Evolutionary conservation across 2,113 vertebrate species (phyloP).

Genomic region (Ascaphus truei): DNA sequence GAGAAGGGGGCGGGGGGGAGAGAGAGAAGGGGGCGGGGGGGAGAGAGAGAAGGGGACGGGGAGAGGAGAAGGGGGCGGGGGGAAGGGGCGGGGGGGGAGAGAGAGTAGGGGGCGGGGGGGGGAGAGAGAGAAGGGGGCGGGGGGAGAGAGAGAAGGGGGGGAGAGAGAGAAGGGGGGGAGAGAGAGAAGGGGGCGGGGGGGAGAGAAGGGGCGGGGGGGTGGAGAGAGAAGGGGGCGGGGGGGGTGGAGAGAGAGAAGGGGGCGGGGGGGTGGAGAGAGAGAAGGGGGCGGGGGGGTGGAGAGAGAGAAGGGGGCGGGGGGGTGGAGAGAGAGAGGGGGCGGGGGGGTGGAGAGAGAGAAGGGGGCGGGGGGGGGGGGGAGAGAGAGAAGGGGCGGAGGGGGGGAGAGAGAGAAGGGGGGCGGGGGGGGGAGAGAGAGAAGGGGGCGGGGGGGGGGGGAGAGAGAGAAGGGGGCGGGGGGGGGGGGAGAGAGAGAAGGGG

Average conservation of each 20-base stretch:
- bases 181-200: not conserved
- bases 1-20: conserved; percentile 69
- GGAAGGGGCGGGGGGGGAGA: conserved; percentile 71
- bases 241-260: not conserved
- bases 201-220: not conserved
- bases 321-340: not conserved
- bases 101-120: not conserved
- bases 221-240: conserved; percentile 76
- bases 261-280: too few species aligned
- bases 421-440: conserved; percentile 76
- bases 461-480: not conserved
- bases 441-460: not conserved
- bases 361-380: conserved; percentile 67
- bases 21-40: conserved; percentile 48
- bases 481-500: too few species aligned
- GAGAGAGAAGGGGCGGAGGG: not conserved
- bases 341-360: conserved; percentile 58
- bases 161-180: conserved; percentile 60
- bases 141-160: conserved; percentile 62
- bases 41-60: not conserved
- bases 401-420: not conserved
- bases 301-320: not conserved
- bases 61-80: conserved; percentile 39
- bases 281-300: conserved; percentile 77
- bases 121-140: not conserved